phyloP scores from a whole-genome alignment of 2,888 invertebrate species.

The Campaea margaritaria region DNA sequence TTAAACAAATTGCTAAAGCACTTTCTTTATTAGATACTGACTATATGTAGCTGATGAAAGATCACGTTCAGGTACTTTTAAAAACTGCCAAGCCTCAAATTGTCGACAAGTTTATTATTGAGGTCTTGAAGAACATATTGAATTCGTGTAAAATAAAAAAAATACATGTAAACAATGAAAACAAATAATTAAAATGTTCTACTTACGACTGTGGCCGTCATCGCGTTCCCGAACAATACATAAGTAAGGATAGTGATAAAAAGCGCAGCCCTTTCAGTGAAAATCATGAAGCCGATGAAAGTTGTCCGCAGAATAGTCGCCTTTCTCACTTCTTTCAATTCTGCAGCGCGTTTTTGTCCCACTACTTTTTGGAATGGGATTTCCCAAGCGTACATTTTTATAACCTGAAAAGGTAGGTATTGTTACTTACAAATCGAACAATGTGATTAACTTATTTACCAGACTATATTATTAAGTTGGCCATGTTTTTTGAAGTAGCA shows the following conservation, averaged over 20 bases:
- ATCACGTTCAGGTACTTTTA: too few species aligned
- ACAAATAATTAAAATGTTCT: slow-evolving; percentile 3
- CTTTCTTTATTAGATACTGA: too few species aligned
- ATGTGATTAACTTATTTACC: too few species aligned
- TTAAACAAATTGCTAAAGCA: not conserved
- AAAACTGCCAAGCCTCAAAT: too few species aligned
- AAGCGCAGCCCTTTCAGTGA: slow-evolving; percentile 92
- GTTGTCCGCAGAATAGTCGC: slow-evolving; percentile 87
- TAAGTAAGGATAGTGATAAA: slow-evolving; percentile 90
- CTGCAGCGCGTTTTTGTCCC: slow-evolving; percentile 87
- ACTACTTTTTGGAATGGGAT: slow-evolving; percentile 93
- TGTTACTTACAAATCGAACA: slow-evolving; percentile 54
- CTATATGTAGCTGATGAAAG: too few species aligned
- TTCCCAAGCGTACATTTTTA: slow-evolving; percentile 99
- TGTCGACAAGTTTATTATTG: too few species aligned
- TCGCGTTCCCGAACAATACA: slow-evolving; percentile 86
- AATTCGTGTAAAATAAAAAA: not conserved
- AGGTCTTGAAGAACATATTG: not conserved
- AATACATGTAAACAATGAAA: not conserved
- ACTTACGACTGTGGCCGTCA: slow-evolving; percentile 90
- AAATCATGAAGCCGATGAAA: slow-evolving; percentile 91
- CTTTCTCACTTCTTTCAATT: slow-evolving; percentile 83
- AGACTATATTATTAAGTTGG: too few species aligned
- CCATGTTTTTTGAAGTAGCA: too few species aligned
- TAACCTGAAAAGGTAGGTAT: slow-evolving; percentile 84